Conservation (phyloP, 2,888 invertebrate genomes). For the Crocallis elinguaria region DNA sequence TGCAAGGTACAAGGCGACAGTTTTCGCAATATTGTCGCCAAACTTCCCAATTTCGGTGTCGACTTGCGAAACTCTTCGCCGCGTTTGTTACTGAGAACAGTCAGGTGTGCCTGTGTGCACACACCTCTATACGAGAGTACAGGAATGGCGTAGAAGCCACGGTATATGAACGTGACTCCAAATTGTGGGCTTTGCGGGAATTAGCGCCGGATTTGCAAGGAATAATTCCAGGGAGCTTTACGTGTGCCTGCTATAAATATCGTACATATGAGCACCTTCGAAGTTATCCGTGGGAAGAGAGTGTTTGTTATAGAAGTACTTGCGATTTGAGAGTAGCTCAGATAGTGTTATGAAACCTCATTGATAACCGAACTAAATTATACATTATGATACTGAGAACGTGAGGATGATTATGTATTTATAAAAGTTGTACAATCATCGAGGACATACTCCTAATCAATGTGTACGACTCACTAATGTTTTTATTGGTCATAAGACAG, state of each 20-base stretch:
- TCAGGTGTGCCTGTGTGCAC: constrained; percentile 59
- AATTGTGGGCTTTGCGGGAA: constrained; percentile 72
- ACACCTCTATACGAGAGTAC: constrained; percentile 28
- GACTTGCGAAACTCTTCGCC: constrained; percentile 79
- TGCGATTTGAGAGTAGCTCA: too few relatives aligned
- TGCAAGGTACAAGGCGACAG: constrained; percentile 57
- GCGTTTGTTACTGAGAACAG: constrained; percentile 51
- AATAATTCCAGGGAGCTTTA: constrained; percentile 56
- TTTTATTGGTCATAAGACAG: too few relatives aligned
- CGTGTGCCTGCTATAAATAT: constrained; percentile 37
- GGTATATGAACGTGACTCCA: constrained; percentile 62
- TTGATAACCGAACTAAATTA: too few relatives aligned
- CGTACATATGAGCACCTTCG: constrained; percentile 4
- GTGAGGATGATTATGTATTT: too few relatives aligned
- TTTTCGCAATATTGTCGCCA: constrained; percentile 77
- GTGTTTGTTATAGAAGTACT: background rate
- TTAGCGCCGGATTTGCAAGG: constrained; percentile 71
- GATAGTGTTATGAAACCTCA: too few relatives aligned
- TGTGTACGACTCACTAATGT: too few relatives aligned
- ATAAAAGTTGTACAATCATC: too few relatives aligned
- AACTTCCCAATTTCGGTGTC: constrained; percentile 78
- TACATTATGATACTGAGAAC: too few relatives aligned
- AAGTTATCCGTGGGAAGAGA: background rate
- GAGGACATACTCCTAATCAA: too few relatives aligned
- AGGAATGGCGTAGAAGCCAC: constrained; percentile 20